Base-by-base conservation (phyloP, 2,888 invertebrate species). In the Linnaemya tessellans region DNA sequence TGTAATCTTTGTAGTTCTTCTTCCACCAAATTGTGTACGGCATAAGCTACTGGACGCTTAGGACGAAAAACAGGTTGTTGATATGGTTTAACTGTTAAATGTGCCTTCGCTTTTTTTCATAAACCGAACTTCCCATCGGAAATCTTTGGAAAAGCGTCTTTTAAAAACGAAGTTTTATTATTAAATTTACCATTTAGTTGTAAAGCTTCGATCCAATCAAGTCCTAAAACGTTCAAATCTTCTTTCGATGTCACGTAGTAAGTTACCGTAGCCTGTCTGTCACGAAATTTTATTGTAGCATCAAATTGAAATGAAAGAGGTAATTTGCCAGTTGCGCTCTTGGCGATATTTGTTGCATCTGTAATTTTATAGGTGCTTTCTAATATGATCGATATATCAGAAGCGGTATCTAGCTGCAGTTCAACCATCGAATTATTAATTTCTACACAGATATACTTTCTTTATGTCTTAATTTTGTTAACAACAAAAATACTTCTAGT, bases 381-480 rank as follows among this genome's bases (percentile, higher is more conserved):
- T 35, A 87, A 85, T 20, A 88, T 84, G 4, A 87, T 82, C 1
- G 84, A 81, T 60, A 87, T 87, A 18, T 87, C 87, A 5, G 84
- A 86, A 70, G 78, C 85, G 15, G 85, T 87, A 51, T 85, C 82
- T 35, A 87, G 62, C 25, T 88, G 87, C 10, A 87, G 70, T 10
- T 71, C 3, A 1, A 65, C 10, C 62, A 54, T 30, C 30, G 25
- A 13, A 46, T 65, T 77, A 71, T 87, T 88, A 9, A 88, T 75
- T 51, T 71, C 65, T n/a, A 87, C 80, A 67, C 43, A 80, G 8
- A 87, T 58, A 49, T 84, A 87, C 71, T 88, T 87, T 43, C 82
- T 67, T 58, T 82, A 51, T 71, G 67, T 20, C 3, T 60, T 58
- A 60, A 80, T 86, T 68, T 82, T 74, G 41, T 87, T 87, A 22